phyloP scores from a whole-genome alignment of 92 coral and sea anemone genomes.

The Isaurus tuberculatus region DNA sequence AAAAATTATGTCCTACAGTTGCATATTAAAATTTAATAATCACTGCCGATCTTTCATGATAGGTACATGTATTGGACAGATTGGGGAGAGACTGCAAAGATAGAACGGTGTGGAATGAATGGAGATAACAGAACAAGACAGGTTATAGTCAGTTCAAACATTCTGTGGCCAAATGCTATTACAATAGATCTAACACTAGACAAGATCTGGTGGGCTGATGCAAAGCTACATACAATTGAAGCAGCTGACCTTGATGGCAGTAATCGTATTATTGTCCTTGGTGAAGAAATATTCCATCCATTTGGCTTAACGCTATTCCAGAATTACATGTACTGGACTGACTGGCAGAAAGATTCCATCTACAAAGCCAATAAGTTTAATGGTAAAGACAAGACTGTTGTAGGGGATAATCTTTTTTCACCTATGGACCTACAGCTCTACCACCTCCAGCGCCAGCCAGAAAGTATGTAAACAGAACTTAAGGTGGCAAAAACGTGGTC shows the following conservation, averaged over 20 bases:
- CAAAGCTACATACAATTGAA: constrained; percentile 67
- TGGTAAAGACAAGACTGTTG: constrained; percentile 40
- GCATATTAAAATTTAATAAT: too few species aligned
- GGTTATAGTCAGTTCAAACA: constrained; percentile 43
- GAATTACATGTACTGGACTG: constrained; percentile 76
- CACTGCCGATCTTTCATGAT: too few species aligned
- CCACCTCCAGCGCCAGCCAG: constrained; percentile 69
- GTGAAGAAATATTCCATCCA: constrained; percentile 50
- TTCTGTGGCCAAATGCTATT: constrained; percentile 79
- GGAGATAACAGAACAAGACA: constrained; percentile 62
- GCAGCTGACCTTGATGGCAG: constrained; percentile 64
- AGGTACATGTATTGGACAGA: constrained; percentile 82
- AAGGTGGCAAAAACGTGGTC: not conserved
- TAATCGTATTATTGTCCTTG: constrained; percentile 54
- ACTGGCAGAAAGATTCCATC: constrained; percentile 59
- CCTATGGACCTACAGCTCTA: constrained; percentile 58
- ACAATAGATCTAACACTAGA: constrained; percentile 69
- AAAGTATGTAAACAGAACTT: constrained; percentile 48
- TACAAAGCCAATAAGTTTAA: constrained; percentile 70
- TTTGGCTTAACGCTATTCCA: constrained; percentile 68
- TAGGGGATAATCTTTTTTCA: constrained; percentile 30
- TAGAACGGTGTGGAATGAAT: constrained; percentile 81
- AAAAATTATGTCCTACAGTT: too few species aligned
- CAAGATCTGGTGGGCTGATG: constrained; percentile 85
- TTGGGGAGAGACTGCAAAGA: constrained; percentile 74